Base-by-base conservation (phyloP, 2,888 invertebrate genomes). In the Mamestra brassicae region DNA sequence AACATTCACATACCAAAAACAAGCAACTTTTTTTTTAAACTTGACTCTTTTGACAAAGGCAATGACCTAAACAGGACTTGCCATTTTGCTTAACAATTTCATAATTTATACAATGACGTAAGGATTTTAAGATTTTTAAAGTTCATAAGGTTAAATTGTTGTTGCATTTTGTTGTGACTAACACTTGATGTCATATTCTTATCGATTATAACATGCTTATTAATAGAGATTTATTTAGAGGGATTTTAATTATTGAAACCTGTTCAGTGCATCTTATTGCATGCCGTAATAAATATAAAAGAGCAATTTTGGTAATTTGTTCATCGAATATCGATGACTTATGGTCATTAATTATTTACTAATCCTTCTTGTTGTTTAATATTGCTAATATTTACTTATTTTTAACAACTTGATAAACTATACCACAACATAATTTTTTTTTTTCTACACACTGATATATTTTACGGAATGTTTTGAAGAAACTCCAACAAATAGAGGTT, bases 161-260 rank as follows among this genome's bases (percentile, higher is more conserved):
- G n/a, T 60, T 76, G 60, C 62, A 69, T 73, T 76, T 77, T 65
- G 57, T 68, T 67, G 77, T 85, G 76, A 75, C 82, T 76, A 78
- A 77, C 38, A 26, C 55, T 66, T 87, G 79, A 79, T 85, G 76
- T 79, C 79, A 85, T 85, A 65, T 60, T 15, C 15, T 38, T 26
- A 15, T 47, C 17, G 57, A 55, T 69, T 73, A 13, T 50, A 80
- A 63, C 50, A 50, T 62, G 1, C 26, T 17, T 83, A 61, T 65
- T 73, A 55, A 62, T 58, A 55, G 54, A 66, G 17, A 60, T 52
- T 63, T 66, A 38, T 47, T 52, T 55, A 34, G 52, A 4, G 1
- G 36, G 45, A 3, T 78, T 45, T 68, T 69, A 55, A 66, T 66
- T 69, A 63, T 34, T 6, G 26, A 57, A 80, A 63, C 80, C 69